Base-by-base conservation (phyloP, 2,113 vertebrate genomes). In the Pterocles burchelli region DNA sequence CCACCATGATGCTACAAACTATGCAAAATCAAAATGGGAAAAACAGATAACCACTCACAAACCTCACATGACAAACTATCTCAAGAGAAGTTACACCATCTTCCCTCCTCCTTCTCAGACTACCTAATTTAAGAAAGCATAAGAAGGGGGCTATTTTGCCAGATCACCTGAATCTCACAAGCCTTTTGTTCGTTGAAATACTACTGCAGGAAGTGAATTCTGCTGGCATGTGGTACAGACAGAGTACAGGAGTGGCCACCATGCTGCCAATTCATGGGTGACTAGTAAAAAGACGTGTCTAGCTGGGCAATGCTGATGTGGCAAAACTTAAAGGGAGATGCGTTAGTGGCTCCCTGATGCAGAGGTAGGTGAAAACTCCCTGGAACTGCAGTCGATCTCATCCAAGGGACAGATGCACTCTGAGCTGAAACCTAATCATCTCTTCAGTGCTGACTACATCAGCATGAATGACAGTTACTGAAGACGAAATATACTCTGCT, bases 221-320 rank as follows among this genome's bases (percentile, higher is more conserved):
- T 0, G 1, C 48, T 75, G 54, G 38, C 31, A 31, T 1, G 0
- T 19, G 72, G n/a, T 48, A 48, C 36, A 57, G 16, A 21, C 18
- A 66, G 67, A 62, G 65, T 0, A 0, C n/a, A n/a, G 34, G n/a
- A 84, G 51, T 63, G 17, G 49, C 12, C 43, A 66, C 10, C 28
- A 4, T 0, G 1, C 8, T 65, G 38, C 31, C 82, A 84, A 4
- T 0, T 0, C 55, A 17, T 8, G 0, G 0, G 16, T 10, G 14
- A 81, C 34, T 9, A 38, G 9, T 45, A 20, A 75, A 74, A 90
- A 1, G 2, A 41, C 0, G 0, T 18, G 14, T 46, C 49, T 65
- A 36, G 16, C 0, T 45, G 24, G 67, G 36, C 28, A 61, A 36
- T 8, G 57, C 10, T 49, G 66, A 54, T 58, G 38, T 34, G 34